Percentiles rank a stretch among this genome's conserved stretches.
Conservation (phyloP, 2,797 vertebrate species). For the Tapera naevia region DNA sequence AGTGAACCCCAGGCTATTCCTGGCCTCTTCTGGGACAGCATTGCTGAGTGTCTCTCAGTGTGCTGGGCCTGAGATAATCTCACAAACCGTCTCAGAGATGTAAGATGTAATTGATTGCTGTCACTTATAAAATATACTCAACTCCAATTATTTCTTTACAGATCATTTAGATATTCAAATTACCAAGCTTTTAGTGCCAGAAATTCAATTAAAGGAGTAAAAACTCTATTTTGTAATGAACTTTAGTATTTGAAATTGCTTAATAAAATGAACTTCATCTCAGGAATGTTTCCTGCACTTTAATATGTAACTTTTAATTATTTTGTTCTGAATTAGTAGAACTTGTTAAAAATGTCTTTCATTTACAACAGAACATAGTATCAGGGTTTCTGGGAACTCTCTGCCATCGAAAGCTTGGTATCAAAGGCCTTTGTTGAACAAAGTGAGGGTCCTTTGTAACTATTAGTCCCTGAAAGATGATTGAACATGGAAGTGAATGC, state of each 20-base stretch:
- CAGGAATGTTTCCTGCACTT: slow-evolving; percentile 41
- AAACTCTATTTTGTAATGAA: slow-evolving; percentile 55
- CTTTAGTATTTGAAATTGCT: slow-evolving; percentile 66
- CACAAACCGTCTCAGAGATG: neutral
- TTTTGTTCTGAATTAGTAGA: slow-evolving; percentile 59
- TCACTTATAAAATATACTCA: slow-evolving; percentile 40
- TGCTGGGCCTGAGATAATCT: neutral
- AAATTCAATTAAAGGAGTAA: slow-evolving; percentile 59
- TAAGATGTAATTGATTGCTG: slow-evolving; percentile 16
- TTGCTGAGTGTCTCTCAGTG: neutral
- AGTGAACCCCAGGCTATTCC: neutral
- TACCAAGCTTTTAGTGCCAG: slow-evolving; percentile 45
- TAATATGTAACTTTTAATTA: slow-evolving; percentile 68
- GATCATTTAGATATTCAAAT: slow-evolving; percentile 56
- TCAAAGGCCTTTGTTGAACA: slow-evolving; percentile 30
- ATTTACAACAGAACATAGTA: slow-evolving; percentile 20
- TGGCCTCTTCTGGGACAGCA: neutral
- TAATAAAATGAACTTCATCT: slow-evolving; percentile 71
- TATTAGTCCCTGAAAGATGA: neutral
- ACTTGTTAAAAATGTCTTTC: slow-evolving; percentile 58
- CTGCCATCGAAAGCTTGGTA: slow-evolving; percentile 16
- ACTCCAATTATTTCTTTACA: slow-evolving; percentile 18
- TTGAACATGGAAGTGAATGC: neutral
- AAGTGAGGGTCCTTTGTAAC: neutral
- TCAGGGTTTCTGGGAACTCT: neutral